Evolutionary conservation across 2,797 vertebrate species (phyloP).

Genomic region (Pantherophis alleghaniensis): DNA sequence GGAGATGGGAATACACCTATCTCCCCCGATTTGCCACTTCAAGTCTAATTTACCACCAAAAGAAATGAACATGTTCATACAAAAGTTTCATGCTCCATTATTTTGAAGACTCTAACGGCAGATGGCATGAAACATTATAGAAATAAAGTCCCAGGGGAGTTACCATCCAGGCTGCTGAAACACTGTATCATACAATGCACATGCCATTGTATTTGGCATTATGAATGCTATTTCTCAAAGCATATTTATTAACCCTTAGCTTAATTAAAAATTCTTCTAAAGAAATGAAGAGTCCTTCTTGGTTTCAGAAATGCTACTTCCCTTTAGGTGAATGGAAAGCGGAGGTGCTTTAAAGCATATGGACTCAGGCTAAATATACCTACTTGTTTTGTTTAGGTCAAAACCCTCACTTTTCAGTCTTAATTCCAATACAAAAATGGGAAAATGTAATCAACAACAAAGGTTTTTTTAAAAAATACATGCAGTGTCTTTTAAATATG

Average conservation of each 20-base stretch:
- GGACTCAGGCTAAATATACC: not conserved
- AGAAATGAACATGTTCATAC: not conserved
- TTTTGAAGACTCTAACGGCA: not conserved
- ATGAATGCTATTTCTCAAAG: not conserved
- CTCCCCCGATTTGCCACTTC: not conserved
- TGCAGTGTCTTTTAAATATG: not conserved
- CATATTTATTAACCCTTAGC: not conserved
- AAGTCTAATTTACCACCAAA: not conserved
- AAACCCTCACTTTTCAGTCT: not conserved
- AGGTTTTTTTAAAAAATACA: not conserved
- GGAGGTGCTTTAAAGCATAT: not conserved
- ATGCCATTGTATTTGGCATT: not conserved
- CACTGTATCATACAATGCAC: not conserved
- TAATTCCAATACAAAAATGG: not conserved
- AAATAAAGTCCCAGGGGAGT: not conserved
- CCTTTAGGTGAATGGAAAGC: not conserved
- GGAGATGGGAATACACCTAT: not conserved
- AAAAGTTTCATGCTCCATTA: not conserved
- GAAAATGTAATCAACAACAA: not conserved
- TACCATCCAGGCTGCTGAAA: not conserved
- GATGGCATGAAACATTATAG: not conserved
- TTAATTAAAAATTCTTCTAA: not conserved
- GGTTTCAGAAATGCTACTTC: not conserved
- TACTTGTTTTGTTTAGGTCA: not conserved
- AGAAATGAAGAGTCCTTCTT: not conserved